These are phyloP conservation scores for Amphipoea lucens DNA, from an alignment of 2,888 invertebrate species.

Conservation along the genomic window DNA sequence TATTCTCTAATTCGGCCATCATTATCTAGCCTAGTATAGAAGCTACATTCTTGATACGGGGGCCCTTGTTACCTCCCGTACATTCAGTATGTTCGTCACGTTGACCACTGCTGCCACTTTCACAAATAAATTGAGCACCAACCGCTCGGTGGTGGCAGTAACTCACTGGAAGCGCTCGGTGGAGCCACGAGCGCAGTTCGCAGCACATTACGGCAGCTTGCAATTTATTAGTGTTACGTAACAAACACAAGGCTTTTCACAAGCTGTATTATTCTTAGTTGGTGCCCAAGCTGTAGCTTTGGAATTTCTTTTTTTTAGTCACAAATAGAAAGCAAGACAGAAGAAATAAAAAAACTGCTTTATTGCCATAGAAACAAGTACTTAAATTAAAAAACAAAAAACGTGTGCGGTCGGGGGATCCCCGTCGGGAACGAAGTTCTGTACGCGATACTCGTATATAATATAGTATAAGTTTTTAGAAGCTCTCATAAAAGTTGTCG, in stretches of 20 bases:
- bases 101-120: constrained; percentile 13
- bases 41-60: neutral
- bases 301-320: neutral
- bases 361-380: neutral
- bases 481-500: neutral
- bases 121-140: constrained; percentile 19
- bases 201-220: constrained; percentile 25
- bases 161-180: constrained; percentile 29
- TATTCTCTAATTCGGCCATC: neutral
- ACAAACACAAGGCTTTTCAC: constrained; percentile 20
- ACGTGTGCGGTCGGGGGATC: neutral
- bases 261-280: neutral
- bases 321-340: neutral
- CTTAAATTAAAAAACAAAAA: no score
- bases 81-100: neutral
- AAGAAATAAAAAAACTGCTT: neutral
- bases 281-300: neutral
- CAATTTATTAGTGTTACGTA: constrained; percentile 52
- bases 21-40: neutral
- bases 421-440: neutral
- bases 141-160: constrained; percentile 28
- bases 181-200: constrained; percentile 32
- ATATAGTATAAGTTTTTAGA: neutral
- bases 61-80: neutral
- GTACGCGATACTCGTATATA: neutral